Conservation (phyloP, 2,113 vertebrate genomes). For the Lagopus muta region DNA sequence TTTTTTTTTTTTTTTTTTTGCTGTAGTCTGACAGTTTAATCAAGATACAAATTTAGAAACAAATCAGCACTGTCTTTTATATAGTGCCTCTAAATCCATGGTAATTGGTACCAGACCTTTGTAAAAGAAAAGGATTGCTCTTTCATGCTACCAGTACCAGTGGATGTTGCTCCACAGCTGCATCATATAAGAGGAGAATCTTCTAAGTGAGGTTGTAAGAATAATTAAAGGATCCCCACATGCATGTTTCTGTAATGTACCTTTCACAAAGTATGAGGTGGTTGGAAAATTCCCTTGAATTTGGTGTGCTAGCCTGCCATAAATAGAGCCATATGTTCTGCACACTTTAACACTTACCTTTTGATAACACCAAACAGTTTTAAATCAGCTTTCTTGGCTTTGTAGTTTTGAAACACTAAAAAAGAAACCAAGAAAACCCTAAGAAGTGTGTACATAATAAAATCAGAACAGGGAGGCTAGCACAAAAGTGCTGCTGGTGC, state of each 20-base stretch:
- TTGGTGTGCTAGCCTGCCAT: background rate
- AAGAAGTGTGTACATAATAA: background rate
- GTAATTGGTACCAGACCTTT: constrained; percentile 68
- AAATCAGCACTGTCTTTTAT: constrained; percentile 74
- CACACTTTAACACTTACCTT: background rate
- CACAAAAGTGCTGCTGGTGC: background rate
- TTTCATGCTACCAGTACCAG: constrained; percentile 42
- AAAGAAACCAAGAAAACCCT: background rate
- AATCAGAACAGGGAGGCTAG: background rate
- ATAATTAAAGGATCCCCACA: constrained; percentile 44
- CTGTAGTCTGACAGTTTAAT: constrained; percentile 63
- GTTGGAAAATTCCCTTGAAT: constrained; percentile 42
- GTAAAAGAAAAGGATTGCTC: background rate
- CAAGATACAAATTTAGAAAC: constrained; percentile 71
- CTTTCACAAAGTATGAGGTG: background rate
- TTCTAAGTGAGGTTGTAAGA: constrained; percentile 39
- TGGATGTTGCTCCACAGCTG: constrained; percentile 55
- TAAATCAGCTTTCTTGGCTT: background rate
- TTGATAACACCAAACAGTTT: background rate
- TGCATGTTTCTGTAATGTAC: constrained; percentile 35
- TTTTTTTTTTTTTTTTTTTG: background rate
- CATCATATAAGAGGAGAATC: constrained; percentile 5
- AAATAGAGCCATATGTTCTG: constrained; percentile 26
- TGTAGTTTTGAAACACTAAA: background rate
- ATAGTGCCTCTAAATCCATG: constrained; percentile 56